Percentiles rank a stretch among this genome's conserved stretches.
Evolutionary conservation across 2,888 invertebrate species (phyloP).

Genomic region (Hymenopus coronatus): DNA sequence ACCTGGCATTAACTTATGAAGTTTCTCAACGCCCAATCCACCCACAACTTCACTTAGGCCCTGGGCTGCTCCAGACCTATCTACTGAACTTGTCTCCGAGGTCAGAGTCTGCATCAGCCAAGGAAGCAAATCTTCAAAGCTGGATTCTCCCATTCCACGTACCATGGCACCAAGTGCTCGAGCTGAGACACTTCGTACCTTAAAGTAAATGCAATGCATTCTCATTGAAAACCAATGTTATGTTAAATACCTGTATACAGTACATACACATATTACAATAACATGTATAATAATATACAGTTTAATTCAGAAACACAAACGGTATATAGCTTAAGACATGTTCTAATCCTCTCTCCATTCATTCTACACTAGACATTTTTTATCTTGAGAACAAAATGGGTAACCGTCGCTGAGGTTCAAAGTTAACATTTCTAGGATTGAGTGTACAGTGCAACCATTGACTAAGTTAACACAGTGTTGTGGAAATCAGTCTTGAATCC

Average conservation of each 20-base stretch:
- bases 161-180: slow-evolving; percentile 97
- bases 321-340: no score
- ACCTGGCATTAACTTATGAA: slow-evolving; percentile 94
- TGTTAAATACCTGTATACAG: background rate
- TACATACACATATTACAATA: background rate
- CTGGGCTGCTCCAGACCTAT: slow-evolving; percentile 93
- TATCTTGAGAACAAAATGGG: no score
- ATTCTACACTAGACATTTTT: no score
- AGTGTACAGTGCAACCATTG: no score
- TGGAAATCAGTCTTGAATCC: no score
- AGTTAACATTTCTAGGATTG: no score
- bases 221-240: background rate
- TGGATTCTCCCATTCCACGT: slow-evolving; percentile 92
- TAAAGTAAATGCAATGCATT: slow-evolving; percentile 15
- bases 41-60: slow-evolving; percentile 97
- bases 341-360: no score
- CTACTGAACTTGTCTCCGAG: slow-evolving; percentile 92
- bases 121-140: slow-evolving; percentile 93
- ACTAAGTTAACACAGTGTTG: no score
- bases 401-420: no score
- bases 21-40: slow-evolving; percentile 89
- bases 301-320: no score
- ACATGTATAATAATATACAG: background rate
- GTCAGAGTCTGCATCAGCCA: slow-evolving; percentile 98
- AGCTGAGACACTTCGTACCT: slow-evolving; percentile 91